Conservation (phyloP, 2,113 vertebrate genomes). For the Pangasianodon gigas region DNA sequence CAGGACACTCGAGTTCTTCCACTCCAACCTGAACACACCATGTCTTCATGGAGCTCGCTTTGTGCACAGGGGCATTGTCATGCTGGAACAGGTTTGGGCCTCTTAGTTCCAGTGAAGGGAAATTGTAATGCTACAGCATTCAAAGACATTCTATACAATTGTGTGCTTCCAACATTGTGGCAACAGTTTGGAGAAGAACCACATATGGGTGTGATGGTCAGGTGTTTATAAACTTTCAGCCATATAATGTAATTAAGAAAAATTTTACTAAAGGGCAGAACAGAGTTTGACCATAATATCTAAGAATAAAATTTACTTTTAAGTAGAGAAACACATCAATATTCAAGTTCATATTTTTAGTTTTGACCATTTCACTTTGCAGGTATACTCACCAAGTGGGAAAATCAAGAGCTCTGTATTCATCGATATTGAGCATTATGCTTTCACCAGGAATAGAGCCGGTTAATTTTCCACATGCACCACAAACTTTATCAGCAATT, state of each 20-base stretch:
- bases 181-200: neutral
- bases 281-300: neutral
- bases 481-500: constrained; percentile 52
- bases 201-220: neutral
- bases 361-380: neutral
- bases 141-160: neutral
- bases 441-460: constrained; percentile 20
- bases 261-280: neutral
- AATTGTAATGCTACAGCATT: neutral
- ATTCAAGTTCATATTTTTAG: neutral
- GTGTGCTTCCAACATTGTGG: neutral
- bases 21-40: neutral
- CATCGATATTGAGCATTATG: constrained; percentile 40
- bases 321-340: neutral
- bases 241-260: neutral
- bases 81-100: neutral
- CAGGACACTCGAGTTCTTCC: neutral
- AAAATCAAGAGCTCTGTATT: constrained; percentile 52
- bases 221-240: neutral
- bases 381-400: constrained; percentile 47
- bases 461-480: constrained; percentile 59
- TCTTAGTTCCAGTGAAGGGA: neutral
- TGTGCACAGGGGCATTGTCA: neutral
- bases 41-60: neutral
- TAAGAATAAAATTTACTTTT: neutral